Base-by-base conservation (phyloP, 2,113 vertebrate species). In the Cynocephalus volans region DNA sequence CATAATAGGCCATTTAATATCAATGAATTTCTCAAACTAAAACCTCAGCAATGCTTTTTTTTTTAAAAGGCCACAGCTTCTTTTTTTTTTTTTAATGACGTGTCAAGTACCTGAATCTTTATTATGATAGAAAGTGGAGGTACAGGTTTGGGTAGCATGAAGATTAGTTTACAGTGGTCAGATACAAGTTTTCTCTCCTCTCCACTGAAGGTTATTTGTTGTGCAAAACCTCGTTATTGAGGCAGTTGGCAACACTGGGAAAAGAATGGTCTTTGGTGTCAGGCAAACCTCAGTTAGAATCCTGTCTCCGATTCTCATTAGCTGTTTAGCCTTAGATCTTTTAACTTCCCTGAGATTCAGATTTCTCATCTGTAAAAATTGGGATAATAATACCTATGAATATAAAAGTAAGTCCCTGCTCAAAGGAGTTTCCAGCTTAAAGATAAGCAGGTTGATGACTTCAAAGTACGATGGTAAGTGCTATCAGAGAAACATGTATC, bases 1-100 rank as follows among this genome's bases (percentile, higher is more conserved):
- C 73, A 82, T 95, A 79, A 93, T 45, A 96, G 81, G 82, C 33
- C 80, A 79, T 41, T 96, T 96, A 93, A 93, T 96, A 67, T 76
- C 60, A 92, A 26, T 90, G 45, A 88, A 72, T 94, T 96, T 97
- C 54, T 94, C 83, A 28, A 45, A 72, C 52, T 79, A 83, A 75
- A 89, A 93, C 19, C 36, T 96, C 58, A 91, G 31, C 60, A 88
- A 65, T 36, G 33, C 7, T 70, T 41, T 41, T 41, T 41, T 41
- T 69, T 58, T 15, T 41, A 52, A 64, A 60, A 93, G 52, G 14
- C 26, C 31, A 88, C 23, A 70, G 21, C 73, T 86, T n/a, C n/a
- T n/a, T n/a, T n/a, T n/a, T n/a, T 60, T 41, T 41, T 41, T 41
- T 41, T 41, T n/a, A 60, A 62, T 9, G 5, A 58, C 62, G 1